Evolutionary conservation across 2,797 vertebrate species (phyloP).

Genomic region (Nyctibius grandis): DNA sequence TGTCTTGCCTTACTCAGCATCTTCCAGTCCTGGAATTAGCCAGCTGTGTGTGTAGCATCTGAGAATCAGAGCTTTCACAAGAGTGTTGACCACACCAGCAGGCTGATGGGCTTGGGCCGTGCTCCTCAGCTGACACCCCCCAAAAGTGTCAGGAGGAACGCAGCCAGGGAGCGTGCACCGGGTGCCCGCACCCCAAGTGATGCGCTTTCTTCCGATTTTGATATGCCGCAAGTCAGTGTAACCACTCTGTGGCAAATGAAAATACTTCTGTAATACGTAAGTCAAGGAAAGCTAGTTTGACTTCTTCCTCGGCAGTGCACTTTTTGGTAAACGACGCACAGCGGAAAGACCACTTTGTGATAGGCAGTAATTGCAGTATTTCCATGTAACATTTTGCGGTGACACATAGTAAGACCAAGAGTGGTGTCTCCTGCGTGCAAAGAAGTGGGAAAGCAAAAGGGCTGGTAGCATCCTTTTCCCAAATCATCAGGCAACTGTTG

Average conservation of each 20-base stretch:
- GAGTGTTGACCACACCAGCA: not conserved
- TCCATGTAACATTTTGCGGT: not conserved
- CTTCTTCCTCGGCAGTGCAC: not conserved
- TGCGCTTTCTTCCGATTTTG: accelerated
- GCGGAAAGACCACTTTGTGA: not conserved
- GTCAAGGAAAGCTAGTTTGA: not conserved
- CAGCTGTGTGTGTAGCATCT: not conserved
- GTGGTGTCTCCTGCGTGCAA: accelerated
- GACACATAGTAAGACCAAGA: not conserved
- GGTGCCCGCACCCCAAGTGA: not conserved
- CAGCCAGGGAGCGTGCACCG: not conserved
- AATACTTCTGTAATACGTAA: not conserved
- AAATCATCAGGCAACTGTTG: not conserved
- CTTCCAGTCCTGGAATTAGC: not conserved
- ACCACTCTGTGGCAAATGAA: not conserved
- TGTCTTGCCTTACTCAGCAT: not conserved
- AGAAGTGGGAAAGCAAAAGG: not conserved
- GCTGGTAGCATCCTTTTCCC: not conserved
- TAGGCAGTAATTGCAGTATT: not conserved
- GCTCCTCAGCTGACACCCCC: not conserved
- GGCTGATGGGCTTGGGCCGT: not conserved
- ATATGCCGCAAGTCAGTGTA: not conserved
- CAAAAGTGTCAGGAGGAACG: not conserved
- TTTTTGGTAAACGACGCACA: not conserved
- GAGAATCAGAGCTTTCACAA: not conserved